Evolutionary conservation across 2,888 invertebrate species (phyloP).

Genomic region (Chalcis sispes): DNA sequence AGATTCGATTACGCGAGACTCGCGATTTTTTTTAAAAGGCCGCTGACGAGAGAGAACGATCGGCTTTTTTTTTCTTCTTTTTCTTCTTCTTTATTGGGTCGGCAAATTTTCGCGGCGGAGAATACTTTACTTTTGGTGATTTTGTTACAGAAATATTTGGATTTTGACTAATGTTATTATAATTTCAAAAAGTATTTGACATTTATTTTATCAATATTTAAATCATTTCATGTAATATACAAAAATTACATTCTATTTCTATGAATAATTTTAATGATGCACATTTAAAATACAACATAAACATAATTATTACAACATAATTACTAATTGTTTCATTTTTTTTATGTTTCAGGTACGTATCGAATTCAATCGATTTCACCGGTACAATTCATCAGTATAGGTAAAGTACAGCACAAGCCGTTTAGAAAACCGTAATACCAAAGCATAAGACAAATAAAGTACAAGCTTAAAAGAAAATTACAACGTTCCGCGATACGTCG

Average conservation of each 20-base stretch:
- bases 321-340: neutral
- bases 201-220: too few species aligned
- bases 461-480: too few species aligned
- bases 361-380: neutral
- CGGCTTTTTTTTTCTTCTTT: neutral
- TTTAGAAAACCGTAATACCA: neutral
- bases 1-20: conserved; percentile 36
- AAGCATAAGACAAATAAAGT: neutral
- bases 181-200: too few species aligned
- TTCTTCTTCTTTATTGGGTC: neutral
- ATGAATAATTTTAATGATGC: too few species aligned
- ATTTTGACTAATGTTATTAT: neutral
- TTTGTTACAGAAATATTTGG: neutral
- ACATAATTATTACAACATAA: too few species aligned
- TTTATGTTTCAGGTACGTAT: conserved; percentile 48
- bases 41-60: too few species aligned
- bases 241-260: too few species aligned
- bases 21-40: conserved; percentile 26
- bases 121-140: neutral
- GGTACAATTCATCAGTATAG: neutral
- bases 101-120: too few species aligned
- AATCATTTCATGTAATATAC: too few species aligned
- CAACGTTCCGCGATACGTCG: too few species aligned
- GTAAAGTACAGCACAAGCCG: neutral
- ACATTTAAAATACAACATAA: too few species aligned